Base-by-base conservation (phyloP, 2,888 invertebrate species). In the Lasioglossum villosulum region DNA sequence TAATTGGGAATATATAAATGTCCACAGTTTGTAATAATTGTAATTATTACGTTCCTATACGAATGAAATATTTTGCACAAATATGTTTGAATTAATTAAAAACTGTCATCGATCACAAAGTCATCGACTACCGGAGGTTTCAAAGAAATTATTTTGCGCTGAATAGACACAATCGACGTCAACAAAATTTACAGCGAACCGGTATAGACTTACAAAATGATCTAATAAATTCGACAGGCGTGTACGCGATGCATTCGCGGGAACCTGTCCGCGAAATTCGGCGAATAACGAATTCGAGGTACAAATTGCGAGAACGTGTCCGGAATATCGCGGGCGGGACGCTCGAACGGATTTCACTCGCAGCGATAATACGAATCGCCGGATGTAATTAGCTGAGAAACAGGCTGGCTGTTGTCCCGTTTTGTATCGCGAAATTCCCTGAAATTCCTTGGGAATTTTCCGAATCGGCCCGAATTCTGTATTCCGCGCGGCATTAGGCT, bases 311-410 rank as follows among this genome's bases (percentile, higher is more conserved):
- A 56, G 71, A 68, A 73, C 76, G 72, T 78, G 78, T 74, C 39
- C 34, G 74, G 73, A 42, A 76, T 82, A 73, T 72, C 45, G 42
- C 34, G 66, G 42, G 42, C 74, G 27, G 73, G 39, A 48, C 27
- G 39, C 30, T 39, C 74, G 74, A 59, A 42, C 68, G 74, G 74
- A 80, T 76, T 72, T 59, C 48, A 34, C 63, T 68, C 42, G 76
- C 73, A 34, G 23, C 30, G 74, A 78, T 82, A 78, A 82, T 78
- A 78, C 71, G 73, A 70, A 82, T 78, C 45, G 82, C 70, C 56
- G 37, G 56, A 66, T 56, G 56, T 74, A 82, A 82, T 82, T 82
- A 82, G 59, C 42, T 30, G 52, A 59, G 73, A 63, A 34, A 71
- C 80, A 37, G 52, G 42, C 39, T 30, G 34, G 23, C 42, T 34